These are phyloP conservation scores for Ibycter americanus DNA, from an alignment of 2,797 vertebrate genomes.

Conservation along the genomic window DNA sequence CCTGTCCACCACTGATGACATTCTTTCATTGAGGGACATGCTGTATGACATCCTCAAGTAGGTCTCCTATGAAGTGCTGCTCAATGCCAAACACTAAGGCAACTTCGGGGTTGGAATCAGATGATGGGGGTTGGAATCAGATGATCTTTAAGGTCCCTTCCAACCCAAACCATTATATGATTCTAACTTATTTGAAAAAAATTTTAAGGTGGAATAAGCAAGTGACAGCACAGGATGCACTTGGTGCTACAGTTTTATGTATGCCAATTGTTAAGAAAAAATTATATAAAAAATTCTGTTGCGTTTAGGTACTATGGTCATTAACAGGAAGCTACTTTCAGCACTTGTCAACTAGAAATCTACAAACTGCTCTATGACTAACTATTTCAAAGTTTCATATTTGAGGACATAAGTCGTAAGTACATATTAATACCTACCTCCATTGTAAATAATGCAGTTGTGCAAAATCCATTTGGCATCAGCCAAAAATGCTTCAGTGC, in stretches of 20 bases:
- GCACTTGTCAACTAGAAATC: neutral
- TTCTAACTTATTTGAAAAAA: neutral
- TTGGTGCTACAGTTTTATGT: neutral
- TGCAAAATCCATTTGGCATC: conserved; percentile 99
- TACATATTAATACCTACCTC: conserved; percentile 80
- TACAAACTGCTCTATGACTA: neutral
- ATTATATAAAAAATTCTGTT: no score
- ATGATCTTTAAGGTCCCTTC: neutral
- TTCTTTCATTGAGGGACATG: neutral
- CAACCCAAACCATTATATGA: neutral
- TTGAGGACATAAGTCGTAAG: neutral
- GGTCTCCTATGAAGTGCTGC: neutral
- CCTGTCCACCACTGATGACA: neutral
- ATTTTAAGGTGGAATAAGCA: neutral
- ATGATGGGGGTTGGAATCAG: neutral
- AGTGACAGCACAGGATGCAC: neutral
- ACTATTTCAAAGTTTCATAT: neutral
- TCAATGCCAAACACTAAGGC: neutral
- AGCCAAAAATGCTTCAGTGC: conserved; percentile 97
- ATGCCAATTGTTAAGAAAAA: neutral
- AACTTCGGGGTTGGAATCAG: neutral
- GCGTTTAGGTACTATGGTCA: neutral
- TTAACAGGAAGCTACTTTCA: neutral
- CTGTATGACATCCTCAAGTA: neutral
- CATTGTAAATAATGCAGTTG: conserved; percentile 99